phyloP scores from a whole-genome alignment of 2,888 invertebrate genomes.

The Perizoma affinitatum region DNA sequence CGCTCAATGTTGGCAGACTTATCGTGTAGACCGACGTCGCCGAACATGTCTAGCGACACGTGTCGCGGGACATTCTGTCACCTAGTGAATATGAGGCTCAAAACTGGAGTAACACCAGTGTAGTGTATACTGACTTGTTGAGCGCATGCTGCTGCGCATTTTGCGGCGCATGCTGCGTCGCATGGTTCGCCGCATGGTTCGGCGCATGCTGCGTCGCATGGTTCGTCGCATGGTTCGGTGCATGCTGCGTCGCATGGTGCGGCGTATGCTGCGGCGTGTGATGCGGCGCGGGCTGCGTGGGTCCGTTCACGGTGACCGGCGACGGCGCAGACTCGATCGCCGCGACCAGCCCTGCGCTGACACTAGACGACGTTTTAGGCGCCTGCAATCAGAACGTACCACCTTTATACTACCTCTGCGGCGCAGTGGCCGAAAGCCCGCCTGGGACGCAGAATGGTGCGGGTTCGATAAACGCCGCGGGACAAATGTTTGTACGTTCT shows the following conservation, averaged over 20 bases:
- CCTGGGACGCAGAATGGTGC: too few relatives aligned
- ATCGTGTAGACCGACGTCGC: too few relatives aligned
- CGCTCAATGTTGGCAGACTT: too few relatives aligned
- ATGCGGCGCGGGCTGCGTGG: slow-evolving; percentile 52
- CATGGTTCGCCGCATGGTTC: slow-evolving; percentile 66
- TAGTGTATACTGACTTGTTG: slow-evolving; percentile 58
- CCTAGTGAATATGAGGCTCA: too few relatives aligned
- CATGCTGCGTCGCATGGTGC: slow-evolving; percentile 48
- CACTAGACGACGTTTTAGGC: slow-evolving; percentile 49
- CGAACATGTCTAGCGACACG: too few relatives aligned
- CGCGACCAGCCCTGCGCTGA: slow-evolving; percentile 46
- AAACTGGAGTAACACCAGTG: too few relatives aligned
- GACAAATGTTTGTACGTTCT: too few relatives aligned
- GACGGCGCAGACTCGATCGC: slow-evolving; percentile 55
- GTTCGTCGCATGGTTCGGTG: slow-evolving; percentile 63
- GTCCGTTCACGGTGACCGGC: slow-evolving; percentile 74
- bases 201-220: slow-evolving; percentile 48
- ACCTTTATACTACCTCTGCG: too few relatives aligned
- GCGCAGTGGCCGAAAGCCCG: too few relatives aligned
- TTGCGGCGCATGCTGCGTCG: slow-evolving; percentile 49
- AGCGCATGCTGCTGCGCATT: slow-evolving; percentile 68
- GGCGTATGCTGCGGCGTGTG: slow-evolving; percentile 68
- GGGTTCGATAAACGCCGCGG: too few relatives aligned
- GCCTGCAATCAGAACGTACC: slow-evolving; percentile 14
- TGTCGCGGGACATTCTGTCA: too few relatives aligned